Conservation (phyloP, 2,888 invertebrate genomes). For the Pteria penguin region DNA sequence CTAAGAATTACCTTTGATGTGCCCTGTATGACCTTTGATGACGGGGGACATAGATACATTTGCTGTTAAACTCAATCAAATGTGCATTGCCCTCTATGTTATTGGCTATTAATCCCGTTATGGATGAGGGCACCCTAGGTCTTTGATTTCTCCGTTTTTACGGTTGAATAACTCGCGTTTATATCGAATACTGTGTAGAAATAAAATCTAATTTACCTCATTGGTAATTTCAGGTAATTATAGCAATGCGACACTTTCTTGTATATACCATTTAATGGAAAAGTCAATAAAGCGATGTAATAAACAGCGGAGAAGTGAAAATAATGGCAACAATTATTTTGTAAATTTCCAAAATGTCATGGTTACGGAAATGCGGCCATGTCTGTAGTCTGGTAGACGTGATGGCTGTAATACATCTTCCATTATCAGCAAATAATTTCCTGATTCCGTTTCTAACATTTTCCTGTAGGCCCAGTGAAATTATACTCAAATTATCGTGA, state of each 20-base stretch:
- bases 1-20: no score
- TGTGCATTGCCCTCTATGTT: no score
- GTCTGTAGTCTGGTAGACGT: constrained; percentile 15
- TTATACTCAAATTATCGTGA: constrained; percentile 39
- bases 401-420: constrained; percentile 35
- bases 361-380: constrained; percentile 32
- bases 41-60: no score
- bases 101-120: no score
- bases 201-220: background rate
- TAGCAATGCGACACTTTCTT: constrained; percentile 1
- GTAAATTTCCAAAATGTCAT: constrained; percentile 37
- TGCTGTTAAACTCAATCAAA: no score
- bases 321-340: constrained; percentile 37
- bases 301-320: constrained; percentile 19
- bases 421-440: constrained; percentile 45
- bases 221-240: background rate
- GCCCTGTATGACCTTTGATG: no score
- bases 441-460: constrained; percentile 32
- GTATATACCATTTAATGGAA: constrained; percentile 3
- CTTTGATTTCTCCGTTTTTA: no score
- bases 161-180: no score
- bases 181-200: background rate
- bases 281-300: constrained; percentile 14
- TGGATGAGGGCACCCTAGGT: no score
- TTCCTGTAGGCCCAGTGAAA: constrained; percentile 37